A percentile compares a stretch with the other conserved stretches of the same genome.
These are phyloP conservation scores for Cotesia congregata DNA, from an alignment of 2,888 invertebrate genomes.

Conservation along the genomic window DNA sequence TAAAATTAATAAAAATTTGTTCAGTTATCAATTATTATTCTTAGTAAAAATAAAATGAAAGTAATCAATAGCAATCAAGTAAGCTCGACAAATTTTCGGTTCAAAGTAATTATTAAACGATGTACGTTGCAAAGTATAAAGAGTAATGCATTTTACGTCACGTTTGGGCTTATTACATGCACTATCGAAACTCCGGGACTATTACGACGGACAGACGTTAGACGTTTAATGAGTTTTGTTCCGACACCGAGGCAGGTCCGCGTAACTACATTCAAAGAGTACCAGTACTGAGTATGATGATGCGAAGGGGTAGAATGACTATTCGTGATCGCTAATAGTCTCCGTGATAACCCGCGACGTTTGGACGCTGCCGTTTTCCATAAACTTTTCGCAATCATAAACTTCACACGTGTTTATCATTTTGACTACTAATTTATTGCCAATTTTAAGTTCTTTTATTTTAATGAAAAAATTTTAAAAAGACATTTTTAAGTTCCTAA, in stretches of 20 bases:
- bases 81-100: slow-evolving; percentile 2
- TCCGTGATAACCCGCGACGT: slow-evolving; percentile 31
- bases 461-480: no score
- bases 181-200: slow-evolving; percentile 60
- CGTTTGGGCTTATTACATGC: slow-evolving; percentile 40
- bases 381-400: slow-evolving; percentile 2
- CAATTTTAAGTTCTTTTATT: no score
- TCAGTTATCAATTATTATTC: background rate
- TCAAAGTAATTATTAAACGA: background rate
- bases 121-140: slow-evolving; percentile 16
- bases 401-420: slow-evolving; percentile 3
- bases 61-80: slow-evolving; percentile 18
- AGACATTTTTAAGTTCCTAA: no score
- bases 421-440: background rate
- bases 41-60: background rate
- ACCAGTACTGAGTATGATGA: background rate
- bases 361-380: slow-evolving; percentile 31
- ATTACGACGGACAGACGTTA: slow-evolving; percentile 67
- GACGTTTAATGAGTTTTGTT: slow-evolving; percentile 69
- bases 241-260: slow-evolving; percentile 39
- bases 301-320: slow-evolving; percentile 13
- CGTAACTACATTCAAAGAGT: no score
- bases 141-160: slow-evolving; percentile 13
- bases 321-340: slow-evolving; percentile 42
- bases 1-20: no score